phyloP scores from a whole-genome alignment of 2,888 invertebrate genomes.

The Vesta saturnalis region DNA sequence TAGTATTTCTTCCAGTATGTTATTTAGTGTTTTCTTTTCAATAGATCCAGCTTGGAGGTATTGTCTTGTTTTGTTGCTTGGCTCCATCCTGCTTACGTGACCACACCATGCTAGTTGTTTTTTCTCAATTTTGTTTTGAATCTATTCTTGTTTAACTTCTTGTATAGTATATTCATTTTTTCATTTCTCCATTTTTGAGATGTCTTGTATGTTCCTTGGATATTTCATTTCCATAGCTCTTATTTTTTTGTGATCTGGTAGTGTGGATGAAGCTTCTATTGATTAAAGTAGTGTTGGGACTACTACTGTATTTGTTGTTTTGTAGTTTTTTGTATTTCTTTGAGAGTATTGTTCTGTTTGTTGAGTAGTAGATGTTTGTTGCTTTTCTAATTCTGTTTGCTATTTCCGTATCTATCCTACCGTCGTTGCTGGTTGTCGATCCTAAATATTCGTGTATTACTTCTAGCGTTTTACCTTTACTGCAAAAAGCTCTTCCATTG shows the following conservation, averaged over 20 bases:
- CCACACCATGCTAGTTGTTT: too few relatives aligned
- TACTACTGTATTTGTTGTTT: background rate
- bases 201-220: background rate
- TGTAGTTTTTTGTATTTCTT: too few relatives aligned
- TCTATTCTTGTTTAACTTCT: too few relatives aligned
- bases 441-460: background rate
- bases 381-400: background rate
- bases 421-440: too few relatives aligned
- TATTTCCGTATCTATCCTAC: background rate
- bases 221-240: background rate
- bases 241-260: background rate
- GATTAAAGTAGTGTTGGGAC: background rate
- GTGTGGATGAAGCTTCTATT: background rate
- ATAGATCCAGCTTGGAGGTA: background rate
- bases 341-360: background rate
- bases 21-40: background rate
- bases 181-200: background rate
- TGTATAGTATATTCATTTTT: too few relatives aligned
- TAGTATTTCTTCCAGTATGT: background rate
- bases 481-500: too few relatives aligned
- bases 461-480: background rate
- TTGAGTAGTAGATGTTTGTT: background rate
- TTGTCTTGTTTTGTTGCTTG: background rate
- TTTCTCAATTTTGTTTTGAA: background rate
- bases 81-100: background rate